Conservation (phyloP, 2,797 vertebrate species). For the Clarias platycephalus region DNA sequence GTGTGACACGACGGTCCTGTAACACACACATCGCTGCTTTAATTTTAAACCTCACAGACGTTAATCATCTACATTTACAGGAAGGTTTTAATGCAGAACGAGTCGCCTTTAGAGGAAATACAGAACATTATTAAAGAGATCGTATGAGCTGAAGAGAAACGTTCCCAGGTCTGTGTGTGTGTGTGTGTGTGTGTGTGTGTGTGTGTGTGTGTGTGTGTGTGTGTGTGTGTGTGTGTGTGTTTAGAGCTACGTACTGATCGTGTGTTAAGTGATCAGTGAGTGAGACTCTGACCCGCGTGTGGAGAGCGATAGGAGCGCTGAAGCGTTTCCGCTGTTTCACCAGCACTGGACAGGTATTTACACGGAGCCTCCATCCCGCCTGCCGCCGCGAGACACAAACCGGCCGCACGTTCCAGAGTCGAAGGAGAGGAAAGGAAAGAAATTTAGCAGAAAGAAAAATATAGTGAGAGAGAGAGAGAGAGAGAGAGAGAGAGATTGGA, state of each 20-base stretch:
- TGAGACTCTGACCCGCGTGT: neutral
- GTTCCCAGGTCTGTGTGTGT: neutral
- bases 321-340: neutral
- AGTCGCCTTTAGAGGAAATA: neutral
- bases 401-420: too few relatives aligned
- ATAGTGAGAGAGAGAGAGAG: constrained; percentile 43
- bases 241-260: neutral
- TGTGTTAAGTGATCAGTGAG: neutral
- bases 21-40: too few relatives aligned
- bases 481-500: constrained; percentile 51
- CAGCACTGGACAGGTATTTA: neutral
- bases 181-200: constrained; percentile 18
- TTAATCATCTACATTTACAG: too few relatives aligned
- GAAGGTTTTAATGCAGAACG: neutral
- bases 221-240: neutral
- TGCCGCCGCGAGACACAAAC: neutral
- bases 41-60: too few relatives aligned
- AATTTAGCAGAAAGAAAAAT: constrained; percentile 56
- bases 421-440: neutral
- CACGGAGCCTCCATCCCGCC: neutral
- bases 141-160: neutral
- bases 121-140: neutral
- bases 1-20: neutral
- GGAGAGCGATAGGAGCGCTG: neutral
- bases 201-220: constrained; percentile 13